Evolutionary conservation across 2,888 invertebrate species (phyloP), one percentile per base, ranked within the genome.

Genomic region (Rambutsinella grinnellia): DNA sequence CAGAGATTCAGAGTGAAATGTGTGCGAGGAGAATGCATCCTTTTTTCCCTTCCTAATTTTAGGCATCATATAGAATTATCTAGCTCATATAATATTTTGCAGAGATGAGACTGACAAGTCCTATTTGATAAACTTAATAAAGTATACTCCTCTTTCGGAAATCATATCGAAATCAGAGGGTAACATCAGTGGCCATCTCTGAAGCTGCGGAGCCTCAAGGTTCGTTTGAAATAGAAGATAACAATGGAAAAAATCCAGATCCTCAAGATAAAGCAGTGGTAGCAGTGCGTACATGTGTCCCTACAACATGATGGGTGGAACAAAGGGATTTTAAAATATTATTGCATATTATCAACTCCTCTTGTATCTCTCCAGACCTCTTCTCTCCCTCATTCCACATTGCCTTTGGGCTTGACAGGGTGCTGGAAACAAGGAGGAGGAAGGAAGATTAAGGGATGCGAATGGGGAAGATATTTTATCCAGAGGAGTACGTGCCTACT

Each of bases 401-500:
- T n/a, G 67, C 75, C 75, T 75, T 36, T 62, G 47, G 67, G 56
- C 56, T 27, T 2, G 26, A 23, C 53, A 26, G n/a, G 23, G 8
- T 60, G 17, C 19, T 66, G 56, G 66, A 57, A 49, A 58, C 23
- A 65, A 44, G 56, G 19, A 66, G 60, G 60, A 27, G 60, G 57
- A 71, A 57, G 62, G 62, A 60, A 23, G 21, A 27, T 60, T 28
- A 36, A 24, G 17, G 46, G 60, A 60, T 60, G 19, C 26, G 13
- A 27, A 17, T 28, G 58, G 3, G 28, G 47, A 61, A 24, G 19
- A 46, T 26, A 67, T 67, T 74, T 66, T 72, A 28, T 58, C 27
- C 17, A 13, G 75, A 68, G 75, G 36, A 67, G 75, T 76, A 76
- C 75, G 75, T 76, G 75, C 75, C 49, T 57, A 49, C 62, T 56